These are phyloP conservation scores for Palythoa caribaeorum DNA, from an alignment of 92 coral and sea anemone species.

Conservation along the genomic window DNA sequence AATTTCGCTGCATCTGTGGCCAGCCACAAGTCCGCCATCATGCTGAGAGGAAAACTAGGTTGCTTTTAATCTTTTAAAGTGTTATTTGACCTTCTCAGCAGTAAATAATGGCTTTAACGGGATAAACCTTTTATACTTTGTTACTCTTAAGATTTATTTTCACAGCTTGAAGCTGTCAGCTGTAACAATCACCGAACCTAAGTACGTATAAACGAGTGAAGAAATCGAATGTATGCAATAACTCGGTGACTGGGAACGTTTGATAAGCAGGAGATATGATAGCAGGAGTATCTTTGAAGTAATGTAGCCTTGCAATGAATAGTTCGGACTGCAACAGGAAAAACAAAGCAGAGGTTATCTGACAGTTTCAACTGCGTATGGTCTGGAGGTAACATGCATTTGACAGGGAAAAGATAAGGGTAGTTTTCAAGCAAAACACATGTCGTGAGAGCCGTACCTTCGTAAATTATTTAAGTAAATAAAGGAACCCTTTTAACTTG, in stretches of 20 bases:
- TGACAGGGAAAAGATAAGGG: conserved; percentile 19
- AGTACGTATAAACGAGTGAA: too few species aligned
- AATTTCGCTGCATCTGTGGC: neutral
- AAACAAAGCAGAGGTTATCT: neutral
- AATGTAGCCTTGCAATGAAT: neutral
- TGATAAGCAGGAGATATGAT: neutral
- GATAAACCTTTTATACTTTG: neutral
- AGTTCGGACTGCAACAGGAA: neutral
- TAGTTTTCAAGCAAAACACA: neutral
- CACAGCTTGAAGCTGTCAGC: conserved; percentile 21
- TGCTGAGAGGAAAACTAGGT: conserved; percentile 36
- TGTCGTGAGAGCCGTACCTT: neutral
- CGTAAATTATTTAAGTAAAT: neutral
- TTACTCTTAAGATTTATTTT: neutral
- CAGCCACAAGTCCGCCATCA: neutral
- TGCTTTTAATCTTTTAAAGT: neutral
- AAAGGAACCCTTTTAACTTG: too few species aligned
- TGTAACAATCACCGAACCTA: neutral
- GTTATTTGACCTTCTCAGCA: conserved; percentile 35
- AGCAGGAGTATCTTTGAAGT: neutral
- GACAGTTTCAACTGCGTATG: conserved; percentile 24
- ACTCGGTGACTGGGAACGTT: neutral
- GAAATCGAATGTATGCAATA: neutral
- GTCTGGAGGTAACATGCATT: conserved; percentile 20
- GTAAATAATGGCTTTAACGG: conserved; percentile 6